These are phyloP conservation scores for Philereme vetulata DNA, from an alignment of 2,888 invertebrate genomes.

Conservation along the genomic window DNA sequence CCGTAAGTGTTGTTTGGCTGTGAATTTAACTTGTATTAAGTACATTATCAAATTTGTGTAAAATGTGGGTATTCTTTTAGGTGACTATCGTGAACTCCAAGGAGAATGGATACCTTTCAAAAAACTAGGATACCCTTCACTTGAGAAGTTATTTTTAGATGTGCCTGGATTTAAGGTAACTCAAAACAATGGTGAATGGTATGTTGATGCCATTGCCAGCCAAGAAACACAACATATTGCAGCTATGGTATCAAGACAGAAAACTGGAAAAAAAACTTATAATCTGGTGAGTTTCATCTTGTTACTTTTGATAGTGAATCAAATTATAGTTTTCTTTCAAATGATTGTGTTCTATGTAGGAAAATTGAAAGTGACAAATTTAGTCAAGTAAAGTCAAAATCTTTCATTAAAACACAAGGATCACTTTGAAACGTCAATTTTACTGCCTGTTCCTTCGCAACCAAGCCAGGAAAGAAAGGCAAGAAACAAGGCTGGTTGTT, in stretches of 20 bases:
- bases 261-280: constrained; percentile 68
- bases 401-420: no score
- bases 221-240: constrained; percentile 85
- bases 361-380: no score
- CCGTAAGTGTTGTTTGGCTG: constrained; percentile 62
- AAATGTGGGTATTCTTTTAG: constrained; percentile 49
- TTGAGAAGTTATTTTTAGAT: constrained; percentile 84
- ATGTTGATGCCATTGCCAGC: constrained; percentile 83
- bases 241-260: constrained; percentile 77
- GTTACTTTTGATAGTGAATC: neutral
- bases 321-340: no score
- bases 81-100: constrained; percentile 86
- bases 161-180: constrained; percentile 83
- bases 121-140: constrained; percentile 82
- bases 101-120: constrained; percentile 86
- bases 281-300: constrained; percentile 54
- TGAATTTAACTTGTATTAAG: neutral
- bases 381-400: no score
- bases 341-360: no score
- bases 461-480: no score
- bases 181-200: constrained; percentile 79
- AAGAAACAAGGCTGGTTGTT: no score
- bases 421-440: no score
- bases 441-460: no score
- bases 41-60: no score